Evolutionary conservation across 2,888 invertebrate species (phyloP), one percentile per base, ranked within the genome.

Genomic region (Drosophila mayaguana): DNA sequence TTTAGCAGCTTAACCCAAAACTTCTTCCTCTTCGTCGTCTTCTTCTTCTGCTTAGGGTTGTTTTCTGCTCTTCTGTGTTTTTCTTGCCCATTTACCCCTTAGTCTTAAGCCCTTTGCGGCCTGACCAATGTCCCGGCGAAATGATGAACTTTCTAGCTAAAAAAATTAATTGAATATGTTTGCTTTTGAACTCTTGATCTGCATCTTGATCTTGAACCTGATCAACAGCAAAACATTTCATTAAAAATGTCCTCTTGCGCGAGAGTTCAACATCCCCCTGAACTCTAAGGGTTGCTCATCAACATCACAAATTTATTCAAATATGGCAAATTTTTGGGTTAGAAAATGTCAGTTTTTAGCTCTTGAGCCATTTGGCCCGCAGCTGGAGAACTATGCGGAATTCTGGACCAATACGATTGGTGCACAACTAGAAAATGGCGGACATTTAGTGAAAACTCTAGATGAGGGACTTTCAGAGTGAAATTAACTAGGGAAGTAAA

Each of bases 271-370:
- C 64, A 64, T 78, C 59, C 65, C 50, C 18, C 11, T 80, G 80
- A 80, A 63, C 80, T 66, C 22, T n/a, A 64, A 68, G 78, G 77
- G 77, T 77, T 68, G 78, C 78, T 51, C 45, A 20, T 18, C 32
- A 18, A 0, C 48, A 18, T 1, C 48, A 28, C 1, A 32, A 50
- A 32, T 14, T 14, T 34, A 53, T 63, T 77, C 72, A 81, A 81
- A 79, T 48, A 73, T 81, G 77, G 77, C 78, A 50, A 18, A 53
- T 86, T 83, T 87, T 89, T 83, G 88, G 83, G 88, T 68, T 61
- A 48, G 66, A 89, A 89, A 85, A 89, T 83, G 89, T 71, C 81
- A 28, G 56, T 66, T 78, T 78, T 80, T 22, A 50, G 22, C 25
- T 38, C 3, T 36, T 22, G 40, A n/a, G 28, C 28, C 57, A 20